A percentile compares a stretch with the other conserved stretches of the same genome.
Conservation (phyloP, 64 coral and sea anemone genomes). For the Platygyra sinensis region DNA sequence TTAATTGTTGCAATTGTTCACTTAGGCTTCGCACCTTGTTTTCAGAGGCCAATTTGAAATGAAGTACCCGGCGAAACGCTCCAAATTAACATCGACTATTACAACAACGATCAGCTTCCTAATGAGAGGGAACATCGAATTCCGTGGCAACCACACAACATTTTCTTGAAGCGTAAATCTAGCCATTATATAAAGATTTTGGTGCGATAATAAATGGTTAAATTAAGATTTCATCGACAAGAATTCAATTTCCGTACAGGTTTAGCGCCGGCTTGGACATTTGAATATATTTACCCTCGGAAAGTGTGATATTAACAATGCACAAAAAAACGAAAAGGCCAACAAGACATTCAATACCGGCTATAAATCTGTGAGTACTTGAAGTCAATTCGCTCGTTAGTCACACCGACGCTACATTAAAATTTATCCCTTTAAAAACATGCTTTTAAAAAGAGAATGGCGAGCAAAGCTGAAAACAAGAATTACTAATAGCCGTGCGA, state of each 20-base stretch:
- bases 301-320: neutral
- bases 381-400: neutral
- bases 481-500: slow-evolving; percentile 49
- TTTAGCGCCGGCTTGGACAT: neutral
- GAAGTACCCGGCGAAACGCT: neutral
- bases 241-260: slow-evolving; percentile 25
- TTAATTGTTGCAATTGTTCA: neutral
- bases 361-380: neutral
- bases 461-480: slow-evolving; percentile 18
- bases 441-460: neutral
- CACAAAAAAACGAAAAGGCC: neutral
- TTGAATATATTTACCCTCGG: slow-evolving; percentile 4
- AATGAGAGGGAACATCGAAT: neutral
- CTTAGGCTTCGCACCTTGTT: neutral
- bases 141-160: neutral
- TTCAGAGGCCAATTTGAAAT: neutral
- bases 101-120: neutral
- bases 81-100: neutral
- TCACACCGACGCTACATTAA: neutral
- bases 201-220: neutral
- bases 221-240: slow-evolving; percentile 32
- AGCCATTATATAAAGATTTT: neutral
- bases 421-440: slow-evolving; percentile 12
- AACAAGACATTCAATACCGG: neutral
- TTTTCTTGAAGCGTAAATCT: neutral